Base-by-base conservation (phyloP, 1,140 invertebrate genomes). In the Rhopalosiphum maidis region DNA sequence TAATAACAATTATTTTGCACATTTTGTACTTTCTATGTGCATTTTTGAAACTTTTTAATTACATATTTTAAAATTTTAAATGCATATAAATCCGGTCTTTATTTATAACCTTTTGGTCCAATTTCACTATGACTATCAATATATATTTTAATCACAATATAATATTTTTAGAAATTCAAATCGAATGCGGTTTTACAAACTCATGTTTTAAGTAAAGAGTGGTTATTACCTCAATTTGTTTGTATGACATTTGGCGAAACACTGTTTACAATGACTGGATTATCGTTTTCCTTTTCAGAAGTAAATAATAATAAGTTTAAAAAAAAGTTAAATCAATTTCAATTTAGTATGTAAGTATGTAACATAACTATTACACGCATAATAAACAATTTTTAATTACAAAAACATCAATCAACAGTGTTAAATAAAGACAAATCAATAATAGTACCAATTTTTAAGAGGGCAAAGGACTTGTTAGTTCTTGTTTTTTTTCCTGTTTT, bases 281-380 rank as follows among this genome's bases (percentile, higher is more conserved):
- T 97, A 2, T 96, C 96, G 85, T 97, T 97, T 95, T 96, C 96
- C 8, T 97, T 97, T 95, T 96, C 96, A 48, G 96, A 97, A 95
- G 96, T 96, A 93, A 93, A 35, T 90, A 90, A n/a, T n/a, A 77
- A 77, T 77, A 15, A 68, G 1, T 21, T 30, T 11, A n/a, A 77
- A 77, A 68, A 77, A 68, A 68, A 8, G n/a, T n/a, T 30, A 68
- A 68, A 68, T 68, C 15, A n/a, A 77, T 77, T 77, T n/a, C 30
- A 35, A 77, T 77, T 77, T n/a, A 77, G n/a, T 68, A n/a, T n/a
- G 30, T n/a, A 68, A 30, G 15, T 77, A n/a, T n/a, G 30, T 68
- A 68, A 30, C 60, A n/a, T 68, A n/a, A n/a, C 60, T 15, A 68
- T 15, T 15, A 1, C n/a, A 35, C 60, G 23, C 30, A n/a, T 18